Evolutionary conservation across 2,797 vertebrate species (phyloP).

Genomic region (Odontamblyopus rebecca): DNA sequence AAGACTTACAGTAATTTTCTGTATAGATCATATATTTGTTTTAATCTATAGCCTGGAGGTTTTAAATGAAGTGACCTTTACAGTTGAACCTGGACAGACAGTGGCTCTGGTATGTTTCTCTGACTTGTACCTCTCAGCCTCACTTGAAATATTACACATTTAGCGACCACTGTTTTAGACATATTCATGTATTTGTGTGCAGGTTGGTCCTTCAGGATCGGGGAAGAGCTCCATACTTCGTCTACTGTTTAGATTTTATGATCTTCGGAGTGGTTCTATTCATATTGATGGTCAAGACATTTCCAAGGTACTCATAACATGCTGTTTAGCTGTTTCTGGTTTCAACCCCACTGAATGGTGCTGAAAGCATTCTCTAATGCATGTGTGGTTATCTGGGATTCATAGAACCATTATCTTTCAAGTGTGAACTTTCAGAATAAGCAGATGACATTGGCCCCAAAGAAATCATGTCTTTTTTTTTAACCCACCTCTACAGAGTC

Average conservation of each 20-base stretch:
- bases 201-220: slow-evolving; percentile 91
- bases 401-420: too few relatives aligned
- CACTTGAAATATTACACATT: background rate
- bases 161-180: background rate
- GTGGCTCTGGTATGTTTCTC: slow-evolving; percentile 47
- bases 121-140: background rate
- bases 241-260: slow-evolving; percentile 89
- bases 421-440: too few relatives aligned
- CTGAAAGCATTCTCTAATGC: too few relatives aligned
- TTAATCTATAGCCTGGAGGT: slow-evolving; percentile 39
- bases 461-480: too few relatives aligned
- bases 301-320: slow-evolving; percentile 75
- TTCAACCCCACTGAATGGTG: too few relatives aligned
- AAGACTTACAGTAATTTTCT: background rate
- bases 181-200: background rate
- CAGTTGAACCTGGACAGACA: slow-evolving; percentile 44
- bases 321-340: too few relatives aligned
- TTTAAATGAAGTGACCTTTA: slow-evolving; percentile 45
- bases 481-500: background rate
- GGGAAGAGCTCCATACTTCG: slow-evolving; percentile 92
- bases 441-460: too few relatives aligned
- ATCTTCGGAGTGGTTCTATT: slow-evolving; percentile 84
- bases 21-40: background rate
- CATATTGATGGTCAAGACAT: slow-evolving; percentile 89
- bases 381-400: too few relatives aligned